These are phyloP conservation scores for Notospermus geniculatus DNA, from an alignment of 1,140 invertebrate species.

Conservation along the genomic window DNA sequence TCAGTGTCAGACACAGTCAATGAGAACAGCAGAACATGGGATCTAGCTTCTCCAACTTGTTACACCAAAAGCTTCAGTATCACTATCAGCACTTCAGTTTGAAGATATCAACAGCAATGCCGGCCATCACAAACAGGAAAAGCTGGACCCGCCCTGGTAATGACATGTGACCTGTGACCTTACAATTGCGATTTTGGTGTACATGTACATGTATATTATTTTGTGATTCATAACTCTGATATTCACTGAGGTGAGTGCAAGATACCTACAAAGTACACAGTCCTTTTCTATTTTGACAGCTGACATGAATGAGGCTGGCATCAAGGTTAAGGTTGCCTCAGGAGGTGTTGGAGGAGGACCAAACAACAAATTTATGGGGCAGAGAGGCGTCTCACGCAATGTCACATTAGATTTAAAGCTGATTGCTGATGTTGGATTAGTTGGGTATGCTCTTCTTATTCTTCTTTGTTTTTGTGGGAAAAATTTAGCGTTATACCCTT, in stretches of 20 bases:
- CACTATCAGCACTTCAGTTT: too few species aligned
- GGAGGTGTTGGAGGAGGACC: slow-evolving; percentile 93
- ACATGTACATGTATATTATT: too few species aligned
- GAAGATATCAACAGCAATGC: too few species aligned
- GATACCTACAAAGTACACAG: too few species aligned
- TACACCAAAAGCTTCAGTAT: not conserved
- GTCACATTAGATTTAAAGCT: slow-evolving; percentile 77
- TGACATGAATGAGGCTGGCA: slow-evolving; percentile 67
- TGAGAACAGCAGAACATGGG: slow-evolving; percentile 63
- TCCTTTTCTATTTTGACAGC: slow-evolving; percentile 53
- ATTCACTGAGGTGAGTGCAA: too few species aligned
- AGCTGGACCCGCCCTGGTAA: too few species aligned
- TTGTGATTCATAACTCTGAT: too few species aligned
- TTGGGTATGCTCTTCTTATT: slow-evolving; percentile 52
- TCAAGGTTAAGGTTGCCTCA: slow-evolving; percentile 87
- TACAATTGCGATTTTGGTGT: too few species aligned
- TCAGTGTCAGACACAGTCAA: slow-evolving; percentile 40
- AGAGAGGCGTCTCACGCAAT: slow-evolving; percentile 67
- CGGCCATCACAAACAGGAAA: too few species aligned
- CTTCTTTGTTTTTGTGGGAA: not conserved
- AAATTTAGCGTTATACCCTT: too few species aligned
- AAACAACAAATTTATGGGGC: slow-evolving; percentile 84
- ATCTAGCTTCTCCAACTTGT: slow-evolving; percentile 43
- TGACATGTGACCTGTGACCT: too few species aligned
- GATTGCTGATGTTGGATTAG: slow-evolving; percentile 90